Conservation (phyloP, 2,797 vertebrate genomes). For the Oceanodroma leucorhoa region DNA sequence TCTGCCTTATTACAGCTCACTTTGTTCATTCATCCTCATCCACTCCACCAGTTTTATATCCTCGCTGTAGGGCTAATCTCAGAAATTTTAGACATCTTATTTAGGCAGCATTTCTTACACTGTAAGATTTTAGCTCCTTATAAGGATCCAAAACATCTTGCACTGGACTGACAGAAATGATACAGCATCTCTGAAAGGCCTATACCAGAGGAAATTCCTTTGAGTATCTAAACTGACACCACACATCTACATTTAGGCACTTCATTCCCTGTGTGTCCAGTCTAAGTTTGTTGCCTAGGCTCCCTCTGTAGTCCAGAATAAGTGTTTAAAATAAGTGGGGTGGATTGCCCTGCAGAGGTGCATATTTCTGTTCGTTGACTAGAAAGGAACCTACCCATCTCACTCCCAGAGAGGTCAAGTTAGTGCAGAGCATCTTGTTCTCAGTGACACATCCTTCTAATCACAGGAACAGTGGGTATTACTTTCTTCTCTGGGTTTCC, state of each 20-base stretch:
- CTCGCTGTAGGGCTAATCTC: background rate
- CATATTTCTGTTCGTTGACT: background rate
- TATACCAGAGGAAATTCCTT: background rate
- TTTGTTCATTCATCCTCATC: background rate
- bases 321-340: background rate
- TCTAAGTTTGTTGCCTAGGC: background rate
- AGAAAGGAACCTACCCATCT: background rate
- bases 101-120: background rate
- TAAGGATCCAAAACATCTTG: background rate
- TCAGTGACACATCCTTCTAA: background rate
- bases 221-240: background rate
- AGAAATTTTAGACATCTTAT: background rate
- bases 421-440: background rate
- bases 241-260: background rate
- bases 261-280: background rate
- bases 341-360: background rate
- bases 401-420: background rate
- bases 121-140: background rate
- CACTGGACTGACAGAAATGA: background rate
- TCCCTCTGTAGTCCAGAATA: background rate
- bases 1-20: background rate
- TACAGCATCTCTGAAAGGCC: background rate
- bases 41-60: background rate
- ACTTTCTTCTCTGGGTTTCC: background rate
- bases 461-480: background rate